Base-by-base conservation (phyloP, 2,888 invertebrate species). In the Thymelicus acteon region DNA sequence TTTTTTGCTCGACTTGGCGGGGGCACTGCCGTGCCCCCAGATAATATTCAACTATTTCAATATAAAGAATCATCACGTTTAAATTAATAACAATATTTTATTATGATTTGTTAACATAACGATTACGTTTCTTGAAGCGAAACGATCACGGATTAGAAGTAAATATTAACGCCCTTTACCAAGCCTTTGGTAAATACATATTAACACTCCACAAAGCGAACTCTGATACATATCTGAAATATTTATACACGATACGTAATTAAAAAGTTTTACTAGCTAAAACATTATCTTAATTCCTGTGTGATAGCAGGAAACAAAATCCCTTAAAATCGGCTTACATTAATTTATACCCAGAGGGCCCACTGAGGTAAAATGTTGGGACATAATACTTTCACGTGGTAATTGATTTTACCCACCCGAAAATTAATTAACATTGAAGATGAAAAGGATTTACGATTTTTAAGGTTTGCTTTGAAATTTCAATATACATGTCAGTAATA, bases 321-420 rank as follows among this genome's bases (percentile, higher is more conserved):
- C 75, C 74, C 62, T 71, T 69, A 70, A 76, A 77, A 77, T 77
- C 74, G 73, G 73, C 75, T 77, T 77, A 76, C 67, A 67, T 63
- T 71, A 75, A 75, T 76, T 76, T 75, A 74, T 69, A 73, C 60
- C 60, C 24, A 54, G 66, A 72, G 67, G 68, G 71, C 73, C 71
- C 58, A 72, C 73, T 74, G 47, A 68, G 66, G 67, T 62, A 68
- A n/a, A 47, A 37, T 62, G 68, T 62, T 44, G 31, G 52, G 60
- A 39, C 39, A 61, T 68, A 57, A 68, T 66, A 66, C 68, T 68
- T 68, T 68, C 62, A 68, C 54, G 68, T 68, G 57, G 31, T 62
- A 68, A 68, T 68, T 68, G 68, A 68, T 68, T 68, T 68, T 62
- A 31, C 60, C 47, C 37, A 24, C 54, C 61, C 19, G 19, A 62